Evolutionary conservation across 1,140 invertebrate species (phyloP).

Genomic region (Pseudomyrmex cubaensis): DNA sequence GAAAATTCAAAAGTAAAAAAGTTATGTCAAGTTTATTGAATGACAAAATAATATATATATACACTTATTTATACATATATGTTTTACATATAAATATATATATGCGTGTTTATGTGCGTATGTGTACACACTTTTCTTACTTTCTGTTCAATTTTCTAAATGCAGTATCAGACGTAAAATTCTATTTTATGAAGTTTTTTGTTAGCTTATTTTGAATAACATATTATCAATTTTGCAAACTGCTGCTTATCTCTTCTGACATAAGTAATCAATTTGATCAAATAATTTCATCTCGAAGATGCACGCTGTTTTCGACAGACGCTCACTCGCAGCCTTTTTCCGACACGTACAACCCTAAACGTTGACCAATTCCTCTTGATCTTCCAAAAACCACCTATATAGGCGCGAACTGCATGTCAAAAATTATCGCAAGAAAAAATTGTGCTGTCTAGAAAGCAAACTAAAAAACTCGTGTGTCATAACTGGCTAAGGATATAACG

Average conservation of each 20-base stretch:
- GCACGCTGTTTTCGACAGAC: conserved; percentile 19
- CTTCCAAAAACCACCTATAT: conserved; percentile 28
- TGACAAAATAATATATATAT: neutral
- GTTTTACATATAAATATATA: conserved; percentile 14
- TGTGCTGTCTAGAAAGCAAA: neutral
- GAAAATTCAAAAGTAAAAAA: neutral
- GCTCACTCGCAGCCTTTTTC: conserved; percentile 33
- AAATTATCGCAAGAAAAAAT: neutral
- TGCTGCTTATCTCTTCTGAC: neutral
- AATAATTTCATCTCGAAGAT: conserved; percentile 38
- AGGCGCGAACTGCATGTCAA: conserved; percentile 1
- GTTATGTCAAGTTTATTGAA: neutral
- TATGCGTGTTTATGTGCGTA: neutral
- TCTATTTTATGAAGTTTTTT: neutral
- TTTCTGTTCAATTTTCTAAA: neutral
- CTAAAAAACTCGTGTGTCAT: conserved; percentile 54
- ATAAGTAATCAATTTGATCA: neutral
- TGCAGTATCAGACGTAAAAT: neutral
- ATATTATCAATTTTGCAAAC: conserved; percentile 31
- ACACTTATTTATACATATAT: neutral
- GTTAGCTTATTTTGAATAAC: neutral
- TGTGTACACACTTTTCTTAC: neutral
- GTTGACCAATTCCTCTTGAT: conserved; percentile 13
- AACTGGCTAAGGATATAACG: conserved; percentile 63
- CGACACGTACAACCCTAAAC: conserved; percentile 48